These are phyloP conservation scores for Hanleya hanleyi DNA, from an alignment of 2,888 invertebrate genomes.

Conservation along the genomic window DNA sequence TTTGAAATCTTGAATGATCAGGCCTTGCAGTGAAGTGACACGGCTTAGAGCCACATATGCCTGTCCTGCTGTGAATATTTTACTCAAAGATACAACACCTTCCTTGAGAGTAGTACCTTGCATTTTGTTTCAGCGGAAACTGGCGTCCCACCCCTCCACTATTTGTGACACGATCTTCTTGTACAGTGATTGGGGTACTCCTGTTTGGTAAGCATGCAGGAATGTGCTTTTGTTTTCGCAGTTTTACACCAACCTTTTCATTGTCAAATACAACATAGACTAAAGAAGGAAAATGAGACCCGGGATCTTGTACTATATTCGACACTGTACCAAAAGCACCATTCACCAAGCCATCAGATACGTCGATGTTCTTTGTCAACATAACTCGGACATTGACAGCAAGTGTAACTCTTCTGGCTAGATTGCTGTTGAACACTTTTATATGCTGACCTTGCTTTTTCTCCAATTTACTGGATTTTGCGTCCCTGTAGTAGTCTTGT, in stretches of 20 bases:
- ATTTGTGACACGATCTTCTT: conserved; percentile 3
- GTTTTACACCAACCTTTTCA: background rate
- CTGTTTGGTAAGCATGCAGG: background rate
- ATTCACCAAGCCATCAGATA: conserved; percentile 1
- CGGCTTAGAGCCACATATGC: conserved; percentile 33
- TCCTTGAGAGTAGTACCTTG: conserved; percentile 21
- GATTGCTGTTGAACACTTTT: background rate
- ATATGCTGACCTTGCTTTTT: background rate
- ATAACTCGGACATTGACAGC: conserved; percentile 1
- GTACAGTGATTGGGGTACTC: conserved; percentile 9
- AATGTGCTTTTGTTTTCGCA: background rate
- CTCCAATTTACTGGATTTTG: conserved; percentile 20
- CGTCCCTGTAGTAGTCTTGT: conserved; percentile 22
- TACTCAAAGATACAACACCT: conserved; percentile 22
- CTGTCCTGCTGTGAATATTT: conserved; percentile 25
- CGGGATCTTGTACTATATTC: background rate
- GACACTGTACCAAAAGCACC: background rate
- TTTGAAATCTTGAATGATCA: no score
- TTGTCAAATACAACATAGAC: background rate
- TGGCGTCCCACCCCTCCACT: conserved; percentile 15
- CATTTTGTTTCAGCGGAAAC: conserved; percentile 23
- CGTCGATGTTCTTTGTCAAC: no score
- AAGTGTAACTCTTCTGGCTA: background rate
- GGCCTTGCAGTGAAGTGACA: conserved; percentile 23
- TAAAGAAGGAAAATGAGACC: background rate